Conservation (phyloP, 1,140 invertebrate genomes). For the Lysiphlebus fabarum region DNA sequence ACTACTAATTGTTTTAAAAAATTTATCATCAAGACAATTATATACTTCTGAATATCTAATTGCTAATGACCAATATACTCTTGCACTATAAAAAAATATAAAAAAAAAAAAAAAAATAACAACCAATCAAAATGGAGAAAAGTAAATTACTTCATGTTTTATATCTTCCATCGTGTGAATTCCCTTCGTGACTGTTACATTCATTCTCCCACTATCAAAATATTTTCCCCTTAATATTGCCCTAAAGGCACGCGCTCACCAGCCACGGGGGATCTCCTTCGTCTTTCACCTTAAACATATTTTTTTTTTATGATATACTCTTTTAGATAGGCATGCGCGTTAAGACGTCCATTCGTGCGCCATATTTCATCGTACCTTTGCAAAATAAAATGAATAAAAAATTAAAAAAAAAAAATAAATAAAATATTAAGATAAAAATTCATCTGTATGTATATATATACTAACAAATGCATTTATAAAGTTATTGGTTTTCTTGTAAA, state of each 20-base stretch:
- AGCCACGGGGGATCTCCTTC: slow-evolving; percentile 31
- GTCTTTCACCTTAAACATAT: background rate
- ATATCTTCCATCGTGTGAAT: slow-evolving; percentile 24
- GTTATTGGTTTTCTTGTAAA: too few species aligned
- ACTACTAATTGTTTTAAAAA: too few species aligned
- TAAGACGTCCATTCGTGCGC: slow-evolving; percentile 25
- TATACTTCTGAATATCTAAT: too few species aligned
- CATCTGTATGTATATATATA: too few species aligned
- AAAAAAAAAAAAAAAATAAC: background rate
- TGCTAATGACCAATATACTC: too few species aligned
- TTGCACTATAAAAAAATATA: too few species aligned
- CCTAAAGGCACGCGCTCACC: slow-evolving; percentile 34
- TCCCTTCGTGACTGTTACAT: slow-evolving; percentile 14
- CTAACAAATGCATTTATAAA: too few species aligned
- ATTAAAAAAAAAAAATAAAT: too few species aligned
- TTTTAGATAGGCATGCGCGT: slow-evolving; percentile 22
- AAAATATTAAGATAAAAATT: background rate
- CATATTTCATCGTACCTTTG: slow-evolving; percentile 25
- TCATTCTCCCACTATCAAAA: slow-evolving; percentile 21
- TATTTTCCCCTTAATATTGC: slow-evolving; percentile 18
- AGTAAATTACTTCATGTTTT: slow-evolving; percentile 1
- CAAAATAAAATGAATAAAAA: background rate
- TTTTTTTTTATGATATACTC: slow-evolving; percentile 14
- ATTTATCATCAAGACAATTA: too few species aligned
- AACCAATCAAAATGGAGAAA: background rate